phyloP scores from a whole-genome alignment of 2,888 invertebrate genomes.

The Psylliodes chrysocephalus region DNA sequence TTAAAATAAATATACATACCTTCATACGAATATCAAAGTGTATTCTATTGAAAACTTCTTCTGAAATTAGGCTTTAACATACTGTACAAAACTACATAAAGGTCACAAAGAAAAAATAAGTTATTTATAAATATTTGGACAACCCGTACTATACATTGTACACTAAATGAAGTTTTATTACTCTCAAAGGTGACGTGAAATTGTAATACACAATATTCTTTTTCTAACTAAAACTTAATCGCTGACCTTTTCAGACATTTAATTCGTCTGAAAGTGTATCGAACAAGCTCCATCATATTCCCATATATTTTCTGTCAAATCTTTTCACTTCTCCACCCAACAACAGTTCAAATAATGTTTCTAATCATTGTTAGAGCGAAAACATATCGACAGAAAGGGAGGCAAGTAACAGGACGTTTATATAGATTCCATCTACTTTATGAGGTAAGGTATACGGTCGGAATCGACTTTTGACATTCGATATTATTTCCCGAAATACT shows the following conservation, averaged over 20 bases:
- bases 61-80: too few species aligned
- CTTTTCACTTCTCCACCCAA: constrained; percentile 4
- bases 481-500: constrained; percentile 36
- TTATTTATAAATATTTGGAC: too few species aligned
- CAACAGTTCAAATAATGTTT: constrained; percentile 26
- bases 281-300: background rate
- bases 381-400: constrained; percentile 28
- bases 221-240: too few species aligned
- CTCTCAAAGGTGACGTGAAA: too few species aligned
- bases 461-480: constrained; percentile 38
- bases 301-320: constrained; percentile 14
- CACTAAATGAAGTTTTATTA: too few species aligned
- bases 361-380: constrained; percentile 27
- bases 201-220: too few species aligned
- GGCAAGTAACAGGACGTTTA: constrained; percentile 28
- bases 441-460: constrained; percentile 29
- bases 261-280: background rate
- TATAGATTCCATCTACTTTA: constrained; percentile 36
- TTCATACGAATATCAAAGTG: too few species aligned
- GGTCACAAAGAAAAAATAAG: too few species aligned
- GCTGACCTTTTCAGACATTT: background rate
- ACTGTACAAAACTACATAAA: too few species aligned
- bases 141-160: too few species aligned
- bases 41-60: too few species aligned
- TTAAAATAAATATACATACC: too few species aligned